Evolutionary conservation across 2,888 invertebrate species (phyloP).

Genomic region (Patella ulyssiponensis): DNA sequence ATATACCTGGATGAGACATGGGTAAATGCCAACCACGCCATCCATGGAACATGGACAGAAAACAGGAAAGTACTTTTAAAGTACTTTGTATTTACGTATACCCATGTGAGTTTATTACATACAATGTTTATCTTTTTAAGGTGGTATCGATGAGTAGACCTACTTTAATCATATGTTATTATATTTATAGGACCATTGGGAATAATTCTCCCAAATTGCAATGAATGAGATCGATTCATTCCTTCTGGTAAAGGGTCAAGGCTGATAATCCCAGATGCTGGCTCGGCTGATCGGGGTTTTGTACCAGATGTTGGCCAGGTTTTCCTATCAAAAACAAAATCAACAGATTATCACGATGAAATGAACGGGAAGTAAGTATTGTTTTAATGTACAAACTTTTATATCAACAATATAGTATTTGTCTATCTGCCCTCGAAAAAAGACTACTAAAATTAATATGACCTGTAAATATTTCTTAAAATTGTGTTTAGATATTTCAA

Average conservation of each 20-base stretch:
- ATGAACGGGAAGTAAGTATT: not conserved
- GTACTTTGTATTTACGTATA: too few relatives aligned
- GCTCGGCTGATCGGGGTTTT: not conserved
- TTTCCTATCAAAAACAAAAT: not conserved
- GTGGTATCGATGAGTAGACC: too few relatives aligned
- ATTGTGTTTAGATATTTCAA: too few relatives aligned
- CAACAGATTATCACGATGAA: not conserved
- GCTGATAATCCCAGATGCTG: too few relatives aligned
- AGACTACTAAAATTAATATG: too few relatives aligned
- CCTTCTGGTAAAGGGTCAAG: not conserved
- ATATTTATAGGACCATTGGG: not conserved
- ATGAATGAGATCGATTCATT: not conserved
- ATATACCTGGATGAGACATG: not conserved
- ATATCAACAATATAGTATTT: too few relatives aligned
- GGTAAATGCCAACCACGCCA: not conserved
- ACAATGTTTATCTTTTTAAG: too few relatives aligned
- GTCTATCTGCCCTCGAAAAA: too few relatives aligned
- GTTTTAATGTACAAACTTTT: not conserved
- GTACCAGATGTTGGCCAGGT: not conserved
- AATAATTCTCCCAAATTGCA: not conserved
- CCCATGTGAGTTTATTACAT: too few relatives aligned
- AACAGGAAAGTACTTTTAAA: not conserved
- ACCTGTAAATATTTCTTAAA: too few relatives aligned
- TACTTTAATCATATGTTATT: too few relatives aligned
- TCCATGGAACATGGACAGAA: not conserved